Percentiles rank a stretch among this genome's conserved stretches.
Conservation (phyloP, 2,888 invertebrate species). For the Coremacera marginata region DNA sequence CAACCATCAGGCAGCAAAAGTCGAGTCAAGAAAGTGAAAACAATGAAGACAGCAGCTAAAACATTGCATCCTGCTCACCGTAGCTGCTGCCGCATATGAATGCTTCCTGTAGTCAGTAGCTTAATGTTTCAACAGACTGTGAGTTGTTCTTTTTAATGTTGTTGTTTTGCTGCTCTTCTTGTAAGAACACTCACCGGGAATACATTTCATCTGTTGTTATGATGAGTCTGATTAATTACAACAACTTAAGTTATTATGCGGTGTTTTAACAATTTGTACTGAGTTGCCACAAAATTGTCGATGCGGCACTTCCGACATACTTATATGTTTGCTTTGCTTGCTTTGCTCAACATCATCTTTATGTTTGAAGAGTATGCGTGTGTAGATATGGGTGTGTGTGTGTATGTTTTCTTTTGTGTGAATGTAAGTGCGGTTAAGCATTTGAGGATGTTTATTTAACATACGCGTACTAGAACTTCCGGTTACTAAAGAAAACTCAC, state of each 20-base stretch:
- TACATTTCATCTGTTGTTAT: background rate
- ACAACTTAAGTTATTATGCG: slow-evolving; percentile 47
- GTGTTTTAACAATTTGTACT: slow-evolving; percentile 35
- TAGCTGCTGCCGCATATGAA: background rate
- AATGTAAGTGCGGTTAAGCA: background rate
- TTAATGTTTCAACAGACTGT: slow-evolving; percentile 2
- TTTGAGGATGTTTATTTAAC: slow-evolving; percentile 12
- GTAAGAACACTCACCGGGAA: background rate
- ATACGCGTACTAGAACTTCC: background rate
- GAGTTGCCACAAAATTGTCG: slow-evolving; percentile 4
- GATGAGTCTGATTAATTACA: slow-evolving; percentile 53
- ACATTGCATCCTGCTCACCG: background rate
- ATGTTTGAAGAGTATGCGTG: background rate
- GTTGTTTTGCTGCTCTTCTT: slow-evolving; percentile 3
- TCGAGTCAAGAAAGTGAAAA: slow-evolving; percentile 25
- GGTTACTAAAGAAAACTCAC: background rate
- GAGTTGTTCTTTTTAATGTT: background rate
- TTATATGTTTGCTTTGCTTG: background rate
- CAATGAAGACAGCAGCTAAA: background rate
- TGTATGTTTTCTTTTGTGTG: background rate
- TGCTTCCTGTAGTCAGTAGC: slow-evolving; percentile 1
- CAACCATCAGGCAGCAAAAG: background rate
- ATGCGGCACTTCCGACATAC: slow-evolving; percentile 3
- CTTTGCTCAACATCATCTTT: background rate
- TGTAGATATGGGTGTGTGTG: background rate